Evolutionary conservation across 2,888 invertebrate species (phyloP), one percentile per base, ranked within the genome.

Genomic region (Epinotia nisella): DNA sequence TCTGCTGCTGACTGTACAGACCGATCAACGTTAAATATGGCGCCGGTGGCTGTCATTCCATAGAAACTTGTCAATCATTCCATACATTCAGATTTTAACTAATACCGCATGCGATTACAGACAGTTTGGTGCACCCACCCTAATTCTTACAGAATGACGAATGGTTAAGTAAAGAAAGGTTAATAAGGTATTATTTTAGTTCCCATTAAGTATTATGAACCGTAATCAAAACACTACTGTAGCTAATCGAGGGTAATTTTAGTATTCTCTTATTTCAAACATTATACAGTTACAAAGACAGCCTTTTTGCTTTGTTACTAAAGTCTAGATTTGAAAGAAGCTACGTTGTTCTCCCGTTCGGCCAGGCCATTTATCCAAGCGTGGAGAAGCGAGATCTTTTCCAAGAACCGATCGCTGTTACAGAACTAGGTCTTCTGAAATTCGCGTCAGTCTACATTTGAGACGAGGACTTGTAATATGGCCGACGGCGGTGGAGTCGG

Each of bases 161-260:
- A 72, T 66, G 24, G 21, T 13, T 70, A 53, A 53, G 53, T 15
- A 53, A 71, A 60, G 65, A 67, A 67, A 60, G n/a, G n/a, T n/a
- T 1, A 19, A 29, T 71, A 60, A 69, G 17, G 17, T 41, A 45
- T 53, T 60, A 41, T 19, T 53, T 21, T 45, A 35, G 45, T 21
- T 72, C 24, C 71, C 65, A 56, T 72, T 72, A 67, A n/a, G n/a
- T n/a, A n/a, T n/a, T n/a, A n/a, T 7, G 45, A 67, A 55, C 67
- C n/a, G 67, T 56, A 67, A 49, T 61, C 35, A 29, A 72, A 61
- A 24, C 29, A 21, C 56, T 55, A 49, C 61, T 64, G 70, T 49
- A 64, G 56, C 49, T 72, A 62, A 72, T 62, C 39, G 66, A n/a
- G 2, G 7, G 41, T 55, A 39, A 41, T 21, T 55, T 56, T 56